Percentiles rank a stretch among this genome's conserved stretches.
phyloP scores from a whole-genome alignment of 2,888 invertebrate genomes.

The Ferrisia virgata region DNA sequence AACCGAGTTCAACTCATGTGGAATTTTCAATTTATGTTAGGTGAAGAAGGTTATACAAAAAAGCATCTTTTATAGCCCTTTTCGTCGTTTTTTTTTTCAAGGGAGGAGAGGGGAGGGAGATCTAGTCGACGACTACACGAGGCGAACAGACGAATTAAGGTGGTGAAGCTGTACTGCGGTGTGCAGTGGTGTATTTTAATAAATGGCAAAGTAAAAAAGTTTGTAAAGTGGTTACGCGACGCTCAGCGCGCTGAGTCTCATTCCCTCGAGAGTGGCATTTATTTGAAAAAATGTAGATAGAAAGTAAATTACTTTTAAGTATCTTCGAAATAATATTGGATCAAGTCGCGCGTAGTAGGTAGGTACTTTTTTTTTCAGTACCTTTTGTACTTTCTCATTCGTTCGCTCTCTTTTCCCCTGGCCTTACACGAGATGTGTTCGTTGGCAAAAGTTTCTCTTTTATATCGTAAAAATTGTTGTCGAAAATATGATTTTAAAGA shows the following conservation, averaged over 20 bases:
- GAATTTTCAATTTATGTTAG: slow-evolving; percentile 8
- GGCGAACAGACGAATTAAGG: neutral
- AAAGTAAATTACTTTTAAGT: slow-evolving; percentile 40
- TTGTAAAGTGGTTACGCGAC: slow-evolving; percentile 9
- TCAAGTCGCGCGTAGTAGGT: neutral
- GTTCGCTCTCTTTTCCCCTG: neutral
- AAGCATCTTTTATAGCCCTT: neutral
- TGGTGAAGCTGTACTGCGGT: too few relatives aligned
- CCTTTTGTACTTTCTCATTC: neutral
- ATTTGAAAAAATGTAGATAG: slow-evolving; percentile 36
- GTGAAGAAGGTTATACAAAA: neutral
- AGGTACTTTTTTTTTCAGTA: neutral
- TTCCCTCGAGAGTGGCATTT: slow-evolving; percentile 23
- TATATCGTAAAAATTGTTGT: neutral
- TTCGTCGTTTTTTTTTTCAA: neutral
- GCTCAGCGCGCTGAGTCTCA: neutral
- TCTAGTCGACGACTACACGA: neutral
- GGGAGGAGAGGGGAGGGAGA: neutral
- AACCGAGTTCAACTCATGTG: neutral
- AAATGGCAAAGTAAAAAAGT: slow-evolving; percentile 1
- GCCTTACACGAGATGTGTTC: too few relatives aligned
- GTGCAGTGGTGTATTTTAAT: neutral
- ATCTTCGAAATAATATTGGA: slow-evolving; percentile 26
- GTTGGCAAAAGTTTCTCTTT: neutral
- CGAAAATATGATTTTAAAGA: slow-evolving; percentile 7